Conservation (phyloP, 2,113 vertebrate species). For the Pristiophorus japonicus region DNA sequence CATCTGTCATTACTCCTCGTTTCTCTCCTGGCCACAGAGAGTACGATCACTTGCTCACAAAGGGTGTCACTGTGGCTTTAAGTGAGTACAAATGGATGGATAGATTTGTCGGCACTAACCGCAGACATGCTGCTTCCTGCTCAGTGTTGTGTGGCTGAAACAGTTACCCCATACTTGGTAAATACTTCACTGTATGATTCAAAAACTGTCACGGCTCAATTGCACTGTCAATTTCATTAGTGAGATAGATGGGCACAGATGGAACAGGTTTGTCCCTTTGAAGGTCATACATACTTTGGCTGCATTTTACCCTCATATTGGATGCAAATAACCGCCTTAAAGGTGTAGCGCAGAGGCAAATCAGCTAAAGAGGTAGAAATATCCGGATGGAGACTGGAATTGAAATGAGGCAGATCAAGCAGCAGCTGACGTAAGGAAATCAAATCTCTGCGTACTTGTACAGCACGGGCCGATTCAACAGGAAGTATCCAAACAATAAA, state of each 20-base stretch:
- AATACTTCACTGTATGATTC: not conserved
- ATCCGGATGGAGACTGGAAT: not conserved
- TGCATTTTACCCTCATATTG: not conserved
- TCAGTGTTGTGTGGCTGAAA: not conserved
- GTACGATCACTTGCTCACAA: not conserved
- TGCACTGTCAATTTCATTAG: conserved; percentile 23
- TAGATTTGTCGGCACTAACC: not conserved
- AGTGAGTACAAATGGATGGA: not conserved
- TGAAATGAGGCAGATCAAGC: not conserved
- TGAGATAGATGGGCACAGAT: not conserved
- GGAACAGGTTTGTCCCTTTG: not conserved
- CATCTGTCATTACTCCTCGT: not conserved
- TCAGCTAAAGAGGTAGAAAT: not conserved
- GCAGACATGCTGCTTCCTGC: not conserved
- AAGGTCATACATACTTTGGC: conserved; percentile 3
- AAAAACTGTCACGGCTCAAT: not conserved
- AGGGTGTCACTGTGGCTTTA: not conserved
- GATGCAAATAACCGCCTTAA: not conserved
- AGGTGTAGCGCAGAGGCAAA: not conserved
- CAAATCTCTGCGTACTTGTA: not conserved
- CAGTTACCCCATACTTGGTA: not conserved
- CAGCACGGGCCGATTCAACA: not conserved
- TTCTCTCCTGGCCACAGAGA: not conserved
- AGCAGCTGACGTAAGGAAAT: not conserved
- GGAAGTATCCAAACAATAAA: not conserved